phyloP scores from a whole-genome alignment of 2,113 vertebrate genomes.

The Corvus hawaiiensis region DNA sequence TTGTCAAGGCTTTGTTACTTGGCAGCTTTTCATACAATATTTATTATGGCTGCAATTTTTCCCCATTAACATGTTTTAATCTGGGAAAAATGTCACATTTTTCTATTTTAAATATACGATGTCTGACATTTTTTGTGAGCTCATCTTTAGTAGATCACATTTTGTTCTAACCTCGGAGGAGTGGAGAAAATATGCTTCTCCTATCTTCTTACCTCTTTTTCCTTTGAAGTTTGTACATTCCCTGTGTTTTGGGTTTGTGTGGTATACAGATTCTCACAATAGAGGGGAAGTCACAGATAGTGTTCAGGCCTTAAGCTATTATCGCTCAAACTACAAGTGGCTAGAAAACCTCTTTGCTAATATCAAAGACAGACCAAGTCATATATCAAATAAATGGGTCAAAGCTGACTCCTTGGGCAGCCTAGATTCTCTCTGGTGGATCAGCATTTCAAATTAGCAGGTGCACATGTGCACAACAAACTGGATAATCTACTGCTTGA shows the following conservation, averaged over 20 bases:
- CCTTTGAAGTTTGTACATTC: conserved; percentile 28
- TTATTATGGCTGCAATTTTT: conserved; percentile 63
- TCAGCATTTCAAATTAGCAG: conserved; percentile 57
- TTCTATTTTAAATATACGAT: conserved; percentile 43
- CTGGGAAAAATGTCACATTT: conserved; percentile 53
- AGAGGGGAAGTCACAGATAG: conserved; percentile 8
- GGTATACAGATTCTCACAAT: neutral
- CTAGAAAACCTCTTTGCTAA: conserved; percentile 23
- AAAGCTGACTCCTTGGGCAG: conserved; percentile 30
- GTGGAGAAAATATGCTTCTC: neutral
- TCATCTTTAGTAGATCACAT: neutral
- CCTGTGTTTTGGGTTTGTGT: neutral
- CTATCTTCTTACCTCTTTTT: neutral
- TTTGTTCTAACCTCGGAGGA: conserved; percentile 48
- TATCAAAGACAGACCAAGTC: conserved; percentile 17
- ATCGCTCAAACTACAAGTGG: conserved; percentile 12
- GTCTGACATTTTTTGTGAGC: conserved; percentile 47
- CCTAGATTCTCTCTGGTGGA: conserved; percentile 29
- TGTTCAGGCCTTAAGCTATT: conserved; percentile 29
- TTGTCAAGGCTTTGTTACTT: conserved; percentile 62
- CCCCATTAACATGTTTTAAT: conserved; percentile 61
- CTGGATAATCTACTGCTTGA: neutral
- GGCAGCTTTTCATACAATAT: conserved; percentile 67
- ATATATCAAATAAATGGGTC: conserved; percentile 56
- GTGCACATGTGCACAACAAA: conserved; percentile 22